Evolutionary conservation across 2,797 vertebrate species (phyloP), one percentile per base, ranked within the genome.

Genomic region (Oryzias sinensis): DNA sequence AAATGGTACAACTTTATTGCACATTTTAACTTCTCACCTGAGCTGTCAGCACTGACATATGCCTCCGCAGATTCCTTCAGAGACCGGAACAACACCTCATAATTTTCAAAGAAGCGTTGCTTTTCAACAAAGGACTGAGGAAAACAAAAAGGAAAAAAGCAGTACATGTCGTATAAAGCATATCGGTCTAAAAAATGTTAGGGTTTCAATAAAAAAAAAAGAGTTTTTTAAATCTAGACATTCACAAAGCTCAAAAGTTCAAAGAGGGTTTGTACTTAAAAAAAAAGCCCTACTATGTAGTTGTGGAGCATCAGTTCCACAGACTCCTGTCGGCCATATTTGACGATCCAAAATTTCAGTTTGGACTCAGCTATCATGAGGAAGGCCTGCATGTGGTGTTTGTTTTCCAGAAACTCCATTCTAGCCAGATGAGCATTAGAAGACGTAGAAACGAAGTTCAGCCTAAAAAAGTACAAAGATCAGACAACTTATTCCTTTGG

Each of bases 321-420:
- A 0, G 94, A 94, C 40, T 97, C 95, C 52, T 93, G 88, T 20
- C 92, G 91, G 75, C 96, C 94, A 0, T 97, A 98, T 88, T 97
- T 97, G 77, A 98, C 94, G 84, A 97, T 96, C 96, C 96, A 98
- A 0, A 95, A 95, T 78, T 96, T 97, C 62, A 98, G 93, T 74
- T 96, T 96, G 25, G 94, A 94, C 86, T 98, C 96, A 2, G 95
- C 93, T 25, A 95, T 87, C 43, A 92, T 91, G 83, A 97, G 88
- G 62, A 97, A 94, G 59, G 93, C 95, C 67, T 97, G 93, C 72
- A 96, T 92, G 67, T 93, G 93, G 69, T 98, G 94, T 86, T 96
- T 95, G 84, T 93, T 91, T 84, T 97, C 94, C 83, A 96, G 80
- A 88, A 94, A 98, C 74, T 97, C 95, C 93, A 98, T 94, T 87